Evolutionary conservation across 23 tunicate genomes (phyloP), one percentile per base, ranked within the genome.

Genomic region (Styela clava): DNA sequence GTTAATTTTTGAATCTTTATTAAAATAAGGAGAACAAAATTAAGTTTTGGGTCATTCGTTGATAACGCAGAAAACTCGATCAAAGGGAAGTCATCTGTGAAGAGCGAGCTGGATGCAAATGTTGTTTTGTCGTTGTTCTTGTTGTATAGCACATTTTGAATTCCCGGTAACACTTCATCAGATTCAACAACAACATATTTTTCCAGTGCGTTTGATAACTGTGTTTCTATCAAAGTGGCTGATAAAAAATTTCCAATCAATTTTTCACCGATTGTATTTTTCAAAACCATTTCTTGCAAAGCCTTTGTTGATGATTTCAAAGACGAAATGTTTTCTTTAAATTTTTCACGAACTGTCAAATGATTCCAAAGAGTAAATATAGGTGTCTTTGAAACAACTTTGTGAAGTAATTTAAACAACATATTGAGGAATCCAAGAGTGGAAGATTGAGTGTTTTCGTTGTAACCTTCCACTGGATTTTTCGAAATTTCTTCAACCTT

Each of bases 341-440:
- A 27, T 29, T 76, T 44, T 51, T 29, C 33, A 36, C 81, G 63
- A 24, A 76, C 81, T 7, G 65, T 24, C 64, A 76, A 29, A 76
- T 76, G 81, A 52, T 76, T 44, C 81, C 81, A 76, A 16, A 76
- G 27, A 12, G 37, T 27, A 26, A 76, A 76, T n/a, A 76, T 21
- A 16, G 81, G 81, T 24, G 81, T 23, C 7, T 76, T 24, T 16
- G 16, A 36, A 18, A 51, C 52, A 27, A 76, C 2, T 52, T 52
- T 44, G 31, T 27, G 52, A 31, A 73, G 0, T 12, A 73, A 35
- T 23, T 33, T 23, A 16, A 73, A 28, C 0, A 73, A 52, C 56
- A 67, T 0, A 29, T 67, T n/a, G 24, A 67, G 31, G 22, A 16
- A 29, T 18, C 22, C 71, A 67, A 67, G 30, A 0, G 71, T 29